A percentile compares a stretch with the other conserved stretches of the same genome.
Evolutionary conservation across 2,888 invertebrate species (phyloP).

Genomic region (Drosophila melanosoma): DNA sequence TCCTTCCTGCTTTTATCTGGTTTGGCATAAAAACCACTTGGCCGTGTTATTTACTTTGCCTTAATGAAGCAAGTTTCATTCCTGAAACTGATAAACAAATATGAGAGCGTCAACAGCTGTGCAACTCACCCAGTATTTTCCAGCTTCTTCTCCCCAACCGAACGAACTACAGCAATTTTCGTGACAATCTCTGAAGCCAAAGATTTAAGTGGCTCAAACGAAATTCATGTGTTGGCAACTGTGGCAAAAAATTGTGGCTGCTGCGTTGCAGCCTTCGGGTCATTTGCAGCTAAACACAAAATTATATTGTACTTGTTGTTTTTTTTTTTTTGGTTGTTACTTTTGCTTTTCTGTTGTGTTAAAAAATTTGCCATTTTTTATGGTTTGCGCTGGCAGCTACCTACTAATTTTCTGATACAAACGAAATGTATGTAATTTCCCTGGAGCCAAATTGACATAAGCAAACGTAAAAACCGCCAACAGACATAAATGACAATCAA

Average conservation of each 20-base stretch:
- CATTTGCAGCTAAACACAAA: conserved; percentile 69
- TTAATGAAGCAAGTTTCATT: conserved; percentile 65
- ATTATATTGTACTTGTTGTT: conserved; percentile 56
- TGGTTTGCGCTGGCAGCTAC: conserved; percentile 57
- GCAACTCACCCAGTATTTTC: conserved; percentile 20
- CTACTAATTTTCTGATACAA: conserved; percentile 78
- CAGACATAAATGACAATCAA: conserved; percentile 77
- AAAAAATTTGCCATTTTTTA: conserved; percentile 56
- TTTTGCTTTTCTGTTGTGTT: conserved; percentile 33
- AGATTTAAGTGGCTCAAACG: conserved; percentile 33
- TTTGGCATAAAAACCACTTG: conserved; percentile 59
- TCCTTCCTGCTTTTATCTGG: conserved; percentile 42
- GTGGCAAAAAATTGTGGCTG: conserved; percentile 26
- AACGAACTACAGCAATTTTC: conserved; percentile 16
- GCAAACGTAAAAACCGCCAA: conserved; percentile 77
- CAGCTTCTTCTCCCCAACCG: conserved; percentile 7
- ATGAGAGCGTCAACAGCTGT: conserved; percentile 72
- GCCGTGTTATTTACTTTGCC: conserved; percentile 73
- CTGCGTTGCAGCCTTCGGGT: conserved; percentile 56
- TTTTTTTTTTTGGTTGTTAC: conserved; percentile 6
- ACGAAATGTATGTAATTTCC: conserved; percentile 79
- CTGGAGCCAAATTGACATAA: conserved; percentile 79
- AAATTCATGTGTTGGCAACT: conserved; percentile 42
- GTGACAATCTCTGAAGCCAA: conserved; percentile 24
- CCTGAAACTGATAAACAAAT: conserved; percentile 73